phyloP scores from a whole-genome alignment of 2,888 invertebrate species.

The Aphrophora alni region DNA sequence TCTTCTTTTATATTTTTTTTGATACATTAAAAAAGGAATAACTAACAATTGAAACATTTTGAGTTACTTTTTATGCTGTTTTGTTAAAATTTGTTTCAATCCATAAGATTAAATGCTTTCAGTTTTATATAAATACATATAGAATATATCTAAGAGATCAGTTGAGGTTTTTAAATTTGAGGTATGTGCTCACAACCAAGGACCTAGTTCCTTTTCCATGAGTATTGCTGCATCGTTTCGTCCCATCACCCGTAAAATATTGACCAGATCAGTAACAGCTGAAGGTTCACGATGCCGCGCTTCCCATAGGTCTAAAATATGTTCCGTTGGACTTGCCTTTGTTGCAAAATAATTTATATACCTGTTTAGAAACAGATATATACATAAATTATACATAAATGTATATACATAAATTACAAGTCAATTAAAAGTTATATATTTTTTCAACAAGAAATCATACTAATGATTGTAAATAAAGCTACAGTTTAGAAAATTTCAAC shows the following conservation, averaged over 20 bases:
- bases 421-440: too few relatives aligned
- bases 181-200: conserved; percentile 55
- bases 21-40: too few relatives aligned
- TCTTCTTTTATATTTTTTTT: too few relatives aligned
- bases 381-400: too few relatives aligned
- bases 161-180: neutral
- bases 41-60: too few relatives aligned
- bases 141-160: neutral
- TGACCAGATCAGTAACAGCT: conserved; percentile 82
- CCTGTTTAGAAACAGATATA: conserved; percentile 57
- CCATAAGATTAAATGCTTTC: neutral
- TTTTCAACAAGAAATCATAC: conserved; percentile 2
- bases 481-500: too few relatives aligned
- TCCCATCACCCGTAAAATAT: conserved; percentile 85
- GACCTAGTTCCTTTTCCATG: conserved; percentile 71
- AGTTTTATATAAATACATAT: neutral
- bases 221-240: conserved; percentile 84
- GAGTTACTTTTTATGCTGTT: too few relatives aligned
- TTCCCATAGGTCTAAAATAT: conserved; percentile 94
- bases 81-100: too few relatives aligned
- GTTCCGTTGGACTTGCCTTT: conserved; percentile 94
- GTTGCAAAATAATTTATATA: conserved; percentile 97
- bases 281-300: conserved; percentile 84
- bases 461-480: too few relatives aligned
- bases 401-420: too few relatives aligned